phyloP scores from a whole-genome alignment of 30 jellyfish, hydroid and myxozoan species.

The Mastigias papua region DNA sequence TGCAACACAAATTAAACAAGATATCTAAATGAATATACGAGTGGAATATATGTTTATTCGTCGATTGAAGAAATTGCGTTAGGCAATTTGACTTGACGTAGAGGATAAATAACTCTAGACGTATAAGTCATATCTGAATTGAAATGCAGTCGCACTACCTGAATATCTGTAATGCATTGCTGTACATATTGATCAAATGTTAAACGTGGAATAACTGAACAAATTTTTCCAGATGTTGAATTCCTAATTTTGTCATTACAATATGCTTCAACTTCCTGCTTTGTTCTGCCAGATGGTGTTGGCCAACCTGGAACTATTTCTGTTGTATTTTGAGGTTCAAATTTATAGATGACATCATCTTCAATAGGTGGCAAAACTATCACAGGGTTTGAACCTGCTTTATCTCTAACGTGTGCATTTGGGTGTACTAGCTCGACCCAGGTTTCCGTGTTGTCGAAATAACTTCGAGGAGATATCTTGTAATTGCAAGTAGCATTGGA shows the following conservation, averaged over 20 bases:
- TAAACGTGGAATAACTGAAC: conserved; percentile 9
- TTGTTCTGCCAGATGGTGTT: conserved; percentile 30
- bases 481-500: not conserved
- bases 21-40: no score
- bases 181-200: not conserved
- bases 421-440: not conserved
- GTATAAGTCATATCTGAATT: no score
- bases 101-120: no score
- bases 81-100: not conserved
- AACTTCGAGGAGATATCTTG: not conserved
- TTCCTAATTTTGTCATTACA: conserved; percentile 4
- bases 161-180: conserved; percentile 44
- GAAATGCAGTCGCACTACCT: not conserved
- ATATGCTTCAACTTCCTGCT: not conserved
- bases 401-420: not conserved
- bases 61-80: no score
- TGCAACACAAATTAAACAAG: no score
- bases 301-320: conserved; percentile 39
- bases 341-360: conserved; percentile 5
- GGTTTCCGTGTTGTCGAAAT: not conserved
- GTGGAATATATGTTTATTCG: no score
- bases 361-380: not conserved
- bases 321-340: conserved; percentile 1
- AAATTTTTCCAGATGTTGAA: conserved; percentile 44
- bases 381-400: no score